Evolutionary conservation across 2,888 invertebrate genomes (phyloP).

Genomic region (Cremastinae sp.): DNA sequence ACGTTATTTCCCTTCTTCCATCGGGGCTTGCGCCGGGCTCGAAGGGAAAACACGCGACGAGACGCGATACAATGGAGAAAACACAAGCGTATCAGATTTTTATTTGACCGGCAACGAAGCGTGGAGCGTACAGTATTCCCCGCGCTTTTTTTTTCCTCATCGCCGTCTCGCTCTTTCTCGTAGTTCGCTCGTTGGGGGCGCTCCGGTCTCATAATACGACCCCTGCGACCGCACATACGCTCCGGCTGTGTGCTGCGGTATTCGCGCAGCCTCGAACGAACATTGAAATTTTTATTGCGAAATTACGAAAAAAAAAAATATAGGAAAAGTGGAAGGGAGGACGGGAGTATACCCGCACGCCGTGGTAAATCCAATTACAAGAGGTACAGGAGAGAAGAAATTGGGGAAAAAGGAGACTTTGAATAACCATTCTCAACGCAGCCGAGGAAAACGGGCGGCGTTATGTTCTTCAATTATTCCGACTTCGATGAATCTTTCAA

Average conservation of each 20-base stretch:
- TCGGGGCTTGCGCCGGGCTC: not conserved
- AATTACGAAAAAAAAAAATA: constrained; percentile 29
- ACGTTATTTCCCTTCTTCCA: constrained; percentile 13
- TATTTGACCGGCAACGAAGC: constrained; percentile 58
- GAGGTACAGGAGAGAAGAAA: not conserved
- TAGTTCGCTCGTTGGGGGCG: constrained; percentile 9
- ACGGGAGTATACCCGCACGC: constrained; percentile 31
- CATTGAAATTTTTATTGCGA: constrained; percentile 51
- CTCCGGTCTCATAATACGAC: constrained; percentile 35
- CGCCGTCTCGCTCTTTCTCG: constrained; percentile 3
- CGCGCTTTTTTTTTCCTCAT: constrained; percentile 16
- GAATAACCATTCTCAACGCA: too few species aligned
- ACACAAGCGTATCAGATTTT: constrained; percentile 58
- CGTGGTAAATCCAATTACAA: constrained; percentile 16
- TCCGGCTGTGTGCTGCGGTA: constrained; percentile 43
- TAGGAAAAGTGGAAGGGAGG: not conserved
- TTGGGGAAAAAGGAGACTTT: not conserved
- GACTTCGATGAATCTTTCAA: too few species aligned
- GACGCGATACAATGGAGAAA: constrained; percentile 40
- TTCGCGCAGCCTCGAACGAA: constrained; percentile 38
- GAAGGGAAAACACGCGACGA: constrained; percentile 37
- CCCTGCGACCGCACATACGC: constrained; percentile 50
- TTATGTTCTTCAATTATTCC: too few species aligned
- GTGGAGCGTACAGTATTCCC: constrained; percentile 49
- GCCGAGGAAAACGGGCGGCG: too few species aligned